Percentiles rank a stretch among this genome's conserved stretches.
Evolutionary conservation across 2,797 vertebrate species (phyloP).

Genomic region (Pseudotriccus pelzelni): DNA sequence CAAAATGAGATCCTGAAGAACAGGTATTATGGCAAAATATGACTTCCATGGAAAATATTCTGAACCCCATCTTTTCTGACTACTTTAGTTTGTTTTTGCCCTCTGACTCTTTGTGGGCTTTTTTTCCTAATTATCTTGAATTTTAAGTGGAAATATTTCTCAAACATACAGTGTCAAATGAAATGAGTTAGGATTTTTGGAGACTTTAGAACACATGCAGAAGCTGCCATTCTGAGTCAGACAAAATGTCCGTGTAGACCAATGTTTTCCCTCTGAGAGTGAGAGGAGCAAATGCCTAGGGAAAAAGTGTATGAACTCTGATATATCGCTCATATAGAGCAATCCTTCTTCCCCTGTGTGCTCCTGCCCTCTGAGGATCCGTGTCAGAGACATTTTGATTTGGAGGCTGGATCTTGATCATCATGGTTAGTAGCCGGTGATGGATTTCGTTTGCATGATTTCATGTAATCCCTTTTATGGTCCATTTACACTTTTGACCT

Average conservation of each 20-base stretch:
- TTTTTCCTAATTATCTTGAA: background rate
- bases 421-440: slow-evolving; percentile 7
- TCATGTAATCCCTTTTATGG: slow-evolving; percentile 50
- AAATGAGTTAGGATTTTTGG: background rate
- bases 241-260: background rate
- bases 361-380: slow-evolving; percentile 1
- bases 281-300: slow-evolving; percentile 1
- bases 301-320: background rate
- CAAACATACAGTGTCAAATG: background rate
- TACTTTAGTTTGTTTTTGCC: background rate
- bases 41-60: background rate
- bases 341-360: background rate
- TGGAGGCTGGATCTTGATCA: slow-evolving; percentile 26
- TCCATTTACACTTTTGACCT: slow-evolving; percentile 58
- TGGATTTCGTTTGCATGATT: slow-evolving; percentile 53
- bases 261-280: background rate
- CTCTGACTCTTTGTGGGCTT: background rate
- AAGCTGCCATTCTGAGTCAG: slow-evolving; percentile 3
- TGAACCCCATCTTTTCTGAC: background rate
- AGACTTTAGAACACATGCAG: background rate
- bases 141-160: background rate
- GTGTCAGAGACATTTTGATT: slow-evolving; percentile 18
- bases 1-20: background rate
- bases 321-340: background rate
- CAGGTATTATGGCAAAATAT: background rate